Evolutionary conservation across 2,888 invertebrate genomes (phyloP).

Genomic region (Caenorhabditis sp.): DNA sequence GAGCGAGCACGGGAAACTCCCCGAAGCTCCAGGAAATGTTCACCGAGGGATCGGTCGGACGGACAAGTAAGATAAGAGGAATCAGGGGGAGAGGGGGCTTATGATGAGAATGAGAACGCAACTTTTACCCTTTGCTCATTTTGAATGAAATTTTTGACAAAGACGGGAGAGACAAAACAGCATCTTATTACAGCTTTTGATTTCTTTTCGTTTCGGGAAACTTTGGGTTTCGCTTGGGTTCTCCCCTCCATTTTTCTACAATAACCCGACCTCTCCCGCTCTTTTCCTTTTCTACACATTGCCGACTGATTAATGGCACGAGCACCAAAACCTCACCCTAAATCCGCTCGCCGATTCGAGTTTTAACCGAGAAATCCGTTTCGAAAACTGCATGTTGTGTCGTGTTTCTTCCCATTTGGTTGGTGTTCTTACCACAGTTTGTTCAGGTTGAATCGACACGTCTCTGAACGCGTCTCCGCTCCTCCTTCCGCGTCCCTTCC

Average conservation of each 20-base stretch:
- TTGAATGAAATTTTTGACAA: conserved; percentile 7
- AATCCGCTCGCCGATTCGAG: background rate
- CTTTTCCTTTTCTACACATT: conserved; percentile 1
- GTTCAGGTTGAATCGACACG: conserved; percentile 68
- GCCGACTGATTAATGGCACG: background rate
- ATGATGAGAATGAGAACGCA: conserved; percentile 15
- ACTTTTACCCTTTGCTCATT: conserved; percentile 24
- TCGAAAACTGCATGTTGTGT: conserved; percentile 29
- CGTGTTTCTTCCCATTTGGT: conserved; percentile 25
- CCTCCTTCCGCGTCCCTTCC: conserved; percentile 1
- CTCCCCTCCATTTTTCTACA: background rate
- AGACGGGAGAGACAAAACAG: background rate
- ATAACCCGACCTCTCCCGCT: conserved; percentile 3
- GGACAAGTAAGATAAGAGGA: conserved; percentile 56
- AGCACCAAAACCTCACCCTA: background rate
- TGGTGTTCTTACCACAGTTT: conserved; percentile 54
- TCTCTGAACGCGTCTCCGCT: conserved; percentile 40
- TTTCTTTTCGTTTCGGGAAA: conserved; percentile 4
- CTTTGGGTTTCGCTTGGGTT: conserved; percentile 8
- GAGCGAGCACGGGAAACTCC: conserved; percentile 29
- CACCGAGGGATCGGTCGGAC: conserved; percentile 62
- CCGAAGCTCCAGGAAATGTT: conserved; percentile 60
- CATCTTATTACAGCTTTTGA: background rate
- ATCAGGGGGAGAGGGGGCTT: background rate
- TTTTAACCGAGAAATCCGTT: background rate